Base-by-base conservation (phyloP, 2,113 vertebrate species). In the Callospermophilus lateralis region DNA sequence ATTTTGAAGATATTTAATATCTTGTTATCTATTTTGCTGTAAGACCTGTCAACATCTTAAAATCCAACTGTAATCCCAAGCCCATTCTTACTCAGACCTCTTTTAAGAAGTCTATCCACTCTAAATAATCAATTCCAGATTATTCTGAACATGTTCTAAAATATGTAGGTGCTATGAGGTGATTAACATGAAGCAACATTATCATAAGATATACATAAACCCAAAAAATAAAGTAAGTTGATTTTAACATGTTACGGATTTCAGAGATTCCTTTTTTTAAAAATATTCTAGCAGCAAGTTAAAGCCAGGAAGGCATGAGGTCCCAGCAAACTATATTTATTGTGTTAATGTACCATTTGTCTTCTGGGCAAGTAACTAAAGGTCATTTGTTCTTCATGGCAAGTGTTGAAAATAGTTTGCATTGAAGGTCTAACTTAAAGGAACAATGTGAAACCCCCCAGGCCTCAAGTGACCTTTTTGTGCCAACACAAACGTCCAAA, bases 341-440 rank as follows among this genome's bases (percentile, higher is more conserved):
- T 98, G 98, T 98, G 98, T 98, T 98, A 98, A 98, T 92, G 55
- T 97, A 97, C 96, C 96, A 98, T 97, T 98, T 98, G 98, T 98
- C 98, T 98, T 98, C 98, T 98, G 97, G 98, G 98, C 98, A 98
- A 99, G 98, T 97, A 98, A 98, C 97, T 98, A 99, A 99, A 99
- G 99, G 99, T 99, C 99, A 98, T 98, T 98, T 98, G 98, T 98
- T 98, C 98, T 99, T 98, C 96, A 93, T 98, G 98, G 98, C 98
- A 99, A 99, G 98, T 99, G 98, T 98, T 99, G 98, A 98, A 98
- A 99, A 98, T 98, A 98, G 98, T 99, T 98, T 98, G 98, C 97
- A 97, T 97, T 98, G 97, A 98, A 97, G 98, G 97, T 98, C 98
- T 99, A 98, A 99, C 98, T 99, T 98, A 98, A 98, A 99, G 98